A percentile compares a stretch with the other conserved stretches of the same genome.
phyloP scores from a whole-genome alignment of 2,113 vertebrate genomes.

The Coreoperca whiteheadi region DNA sequence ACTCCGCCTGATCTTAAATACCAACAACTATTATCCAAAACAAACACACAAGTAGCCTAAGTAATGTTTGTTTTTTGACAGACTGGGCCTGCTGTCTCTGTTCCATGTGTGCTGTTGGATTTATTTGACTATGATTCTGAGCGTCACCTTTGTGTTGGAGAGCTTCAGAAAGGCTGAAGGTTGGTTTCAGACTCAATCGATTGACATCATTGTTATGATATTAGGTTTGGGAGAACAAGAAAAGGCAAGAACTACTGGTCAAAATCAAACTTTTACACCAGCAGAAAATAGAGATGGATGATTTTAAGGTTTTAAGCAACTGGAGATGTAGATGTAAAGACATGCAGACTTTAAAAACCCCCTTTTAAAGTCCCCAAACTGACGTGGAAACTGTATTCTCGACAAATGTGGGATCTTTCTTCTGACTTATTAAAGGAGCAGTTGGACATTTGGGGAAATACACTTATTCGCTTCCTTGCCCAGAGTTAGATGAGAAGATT shows the following conservation, averaged over 20 bases:
- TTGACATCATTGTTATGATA: neutral
- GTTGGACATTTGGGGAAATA: neutral
- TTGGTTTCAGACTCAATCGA: neutral
- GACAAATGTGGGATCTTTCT: neutral
- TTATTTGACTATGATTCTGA: constrained; percentile 44
- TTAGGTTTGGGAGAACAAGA: neutral
- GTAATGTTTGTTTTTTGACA: constrained; percentile 53
- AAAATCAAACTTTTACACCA: neutral
- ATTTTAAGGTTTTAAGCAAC: neutral
- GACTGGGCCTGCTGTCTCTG: neutral
- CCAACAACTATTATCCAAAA: constrained; percentile 29
- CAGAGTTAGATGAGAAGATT: neutral
- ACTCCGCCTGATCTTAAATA: constrained; percentile 15
- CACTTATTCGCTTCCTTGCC: neutral
- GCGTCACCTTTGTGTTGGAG: neutral
- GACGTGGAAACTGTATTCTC: too few species aligned
- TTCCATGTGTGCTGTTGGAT: constrained; percentile 34
- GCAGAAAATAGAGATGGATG: neutral
- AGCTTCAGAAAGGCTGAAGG: neutral
- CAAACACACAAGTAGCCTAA: constrained; percentile 51
- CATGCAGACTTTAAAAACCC: too few species aligned
- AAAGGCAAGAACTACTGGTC: neutral
- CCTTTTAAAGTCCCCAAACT: too few species aligned
- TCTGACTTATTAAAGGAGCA: neutral
- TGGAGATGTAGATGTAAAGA: neutral